Evolutionary conservation across 2,888 invertebrate genomes (phyloP), one percentile per base, ranked within the genome.

Genomic region (Lymantria monacha): DNA sequence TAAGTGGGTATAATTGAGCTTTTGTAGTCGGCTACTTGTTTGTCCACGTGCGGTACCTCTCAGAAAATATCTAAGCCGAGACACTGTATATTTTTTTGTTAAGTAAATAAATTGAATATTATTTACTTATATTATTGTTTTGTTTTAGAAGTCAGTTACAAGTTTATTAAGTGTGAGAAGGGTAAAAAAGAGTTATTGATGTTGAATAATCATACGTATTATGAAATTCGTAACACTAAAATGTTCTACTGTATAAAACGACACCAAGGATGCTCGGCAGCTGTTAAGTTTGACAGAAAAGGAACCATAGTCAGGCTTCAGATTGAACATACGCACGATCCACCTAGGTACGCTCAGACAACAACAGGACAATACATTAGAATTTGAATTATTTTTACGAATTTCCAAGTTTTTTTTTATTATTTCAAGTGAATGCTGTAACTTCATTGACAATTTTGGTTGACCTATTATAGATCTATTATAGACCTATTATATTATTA

Each of bases 361-460:
- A 0, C 58, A 15, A 30, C 48, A 1, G 66, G 61, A 7, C 22
- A 50, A 5, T 70, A 61, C 49, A n/a, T 69, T 30, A 70, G 63
- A 55, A 8, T 68, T 40, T 22, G 22, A 22, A 3, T 22, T 22
- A 3, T 22, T 22, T 2, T 22, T 22, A 22, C 22, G 22, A 3
- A 5, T 22, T 5, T 3, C 2, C 2, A 22, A 22, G 2, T 22
- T 22, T 5, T 22, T 22, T 22, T 22, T 22, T 2, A 3, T 22
- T 3, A 22, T 22, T 22, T 22, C 22, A 22, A 22, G 5, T 22
- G 22, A 22, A 5, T 22, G 22, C 5, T 22, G 22, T 22, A n/a
- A 22, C 22, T 22, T 22, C 5, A 22, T 22, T 5, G n/a, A 22
- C 22, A 22, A 22, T 22, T 5, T 22, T 22, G 5, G 2, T 22